Conservation (phyloP, 2,888 invertebrate species). For the Nephrotoma flavescens region DNA sequence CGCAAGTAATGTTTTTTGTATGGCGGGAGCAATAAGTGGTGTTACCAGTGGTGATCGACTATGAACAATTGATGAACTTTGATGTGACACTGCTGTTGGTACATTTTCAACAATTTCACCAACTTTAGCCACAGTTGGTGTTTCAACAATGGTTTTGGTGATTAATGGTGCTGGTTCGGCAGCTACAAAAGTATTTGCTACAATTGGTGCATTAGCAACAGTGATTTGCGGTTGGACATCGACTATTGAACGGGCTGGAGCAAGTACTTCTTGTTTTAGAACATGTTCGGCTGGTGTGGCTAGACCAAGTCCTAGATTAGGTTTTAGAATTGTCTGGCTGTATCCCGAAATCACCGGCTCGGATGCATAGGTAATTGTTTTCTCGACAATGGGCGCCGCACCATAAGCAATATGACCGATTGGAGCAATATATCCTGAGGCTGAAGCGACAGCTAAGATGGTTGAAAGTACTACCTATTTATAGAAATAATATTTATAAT, state of each 20-base stretch:
- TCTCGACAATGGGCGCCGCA: neutral
- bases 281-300: conserved; percentile 15
- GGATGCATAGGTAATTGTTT: conserved; percentile 17
- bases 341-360: conserved; percentile 26
- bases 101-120: conserved; percentile 20
- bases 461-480: conserved; percentile 45
- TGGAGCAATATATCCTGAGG: conserved; percentile 12
- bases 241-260: conserved; percentile 23
- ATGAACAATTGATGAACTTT: conserved; percentile 37
- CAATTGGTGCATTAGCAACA: conserved; percentile 18
- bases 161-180: neutral
- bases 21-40: conserved; percentile 14
- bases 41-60: conserved; percentile 26
- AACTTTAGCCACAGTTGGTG: conserved; percentile 25
- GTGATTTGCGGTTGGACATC: conserved; percentile 23
- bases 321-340: conserved; percentile 20
- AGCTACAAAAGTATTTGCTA: neutral
- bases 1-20: neutral
- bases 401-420: neutral
- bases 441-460: conserved; percentile 35
- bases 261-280: conserved; percentile 20
- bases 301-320: conserved; percentile 18
- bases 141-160: conserved; percentile 16
- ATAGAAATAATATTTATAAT: neutral
- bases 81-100: conserved; percentile 36